Base-by-base conservation (phyloP, 2,113 vertebrate species). In the Hypomesus transpacificus region DNA sequence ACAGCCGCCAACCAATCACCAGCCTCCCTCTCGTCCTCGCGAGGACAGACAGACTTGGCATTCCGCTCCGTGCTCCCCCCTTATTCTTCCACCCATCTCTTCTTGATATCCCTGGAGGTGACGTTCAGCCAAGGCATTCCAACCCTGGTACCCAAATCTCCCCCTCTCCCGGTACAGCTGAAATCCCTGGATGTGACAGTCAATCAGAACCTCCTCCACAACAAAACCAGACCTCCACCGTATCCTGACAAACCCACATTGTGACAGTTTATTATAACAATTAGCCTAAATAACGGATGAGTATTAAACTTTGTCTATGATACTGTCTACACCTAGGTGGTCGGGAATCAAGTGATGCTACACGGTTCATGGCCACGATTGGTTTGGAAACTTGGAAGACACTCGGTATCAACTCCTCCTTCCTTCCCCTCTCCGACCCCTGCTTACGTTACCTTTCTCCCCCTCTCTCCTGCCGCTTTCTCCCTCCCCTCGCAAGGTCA, bases 1-100 rank as follows among this genome's bases (percentile, higher is more conserved):
- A 85, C 79, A 82, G 80, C 78, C 82, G 76, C 85, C 71, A 53
- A 68, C 71, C 79, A 74, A 73, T 80, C 85, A 75, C 73, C 81
- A 80, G 54, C 52, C 26, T 71, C 21, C 58, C 60, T 83, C 73
- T 54, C 72, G 6, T 76, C 77, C 78, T 59, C 66, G 70, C 68
- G 21, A 56, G 73, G 31, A 61, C 24, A 61, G 77, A 78, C 82
- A 79, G 82, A 79, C 76, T 71, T 74, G 68, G 24, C 8, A 69
- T 53, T 80, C 75, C 75, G 70, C 76, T 79, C 69, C 26, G 46
- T 60, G 68, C 75, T 75, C 56, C 76, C 51, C 60, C 54, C 60
- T 52, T 20, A 56, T 20, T 56, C 39, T 46, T 46, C 39, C 39
- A 46, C 8, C 39, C 39, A 46, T 13, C 34, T 59, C 22, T 5